A percentile compares a stretch with the other conserved stretches of the same genome.
Evolutionary conservation across 2,113 vertebrate genomes (phyloP).

Genomic region (Phrynosoma blainvillii): DNA sequence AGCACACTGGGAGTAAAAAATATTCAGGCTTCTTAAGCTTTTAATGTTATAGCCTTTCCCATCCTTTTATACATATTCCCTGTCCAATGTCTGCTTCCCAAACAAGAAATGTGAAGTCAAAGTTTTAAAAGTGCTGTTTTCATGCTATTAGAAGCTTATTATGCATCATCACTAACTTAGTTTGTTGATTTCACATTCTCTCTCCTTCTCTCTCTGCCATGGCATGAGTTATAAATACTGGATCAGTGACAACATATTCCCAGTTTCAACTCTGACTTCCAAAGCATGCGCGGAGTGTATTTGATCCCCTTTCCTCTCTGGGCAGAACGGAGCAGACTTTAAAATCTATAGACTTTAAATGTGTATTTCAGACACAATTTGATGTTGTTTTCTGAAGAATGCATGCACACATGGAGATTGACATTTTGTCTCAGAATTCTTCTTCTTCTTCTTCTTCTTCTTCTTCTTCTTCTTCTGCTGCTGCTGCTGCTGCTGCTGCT

Average conservation of each 20-base stretch:
- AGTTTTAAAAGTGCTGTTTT: neutral
- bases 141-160: neutral
- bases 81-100: neutral
- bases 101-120: neutral
- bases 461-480: no score
- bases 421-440: neutral
- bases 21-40: neutral
- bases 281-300: slow-evolving; percentile 36
- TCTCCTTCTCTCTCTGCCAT: slow-evolving; percentile 47
- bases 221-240: slow-evolving; percentile 35
- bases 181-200: slow-evolving; percentile 22
- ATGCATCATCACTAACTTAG: neutral
- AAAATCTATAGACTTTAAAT: neutral
- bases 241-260: slow-evolving; percentile 18
- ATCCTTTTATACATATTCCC: neutral
- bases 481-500: neutral
- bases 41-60: neutral
- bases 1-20: neutral
- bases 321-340: slow-evolving; percentile 3
- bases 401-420: neutral
- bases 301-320: neutral
- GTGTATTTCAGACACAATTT: slow-evolving; percentile 21
- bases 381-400: neutral
- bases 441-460: no score
- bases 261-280: slow-evolving; percentile 36